Base-by-base conservation (phyloP, 2,888 invertebrate species). In the Pyrrhia umbra region DNA sequence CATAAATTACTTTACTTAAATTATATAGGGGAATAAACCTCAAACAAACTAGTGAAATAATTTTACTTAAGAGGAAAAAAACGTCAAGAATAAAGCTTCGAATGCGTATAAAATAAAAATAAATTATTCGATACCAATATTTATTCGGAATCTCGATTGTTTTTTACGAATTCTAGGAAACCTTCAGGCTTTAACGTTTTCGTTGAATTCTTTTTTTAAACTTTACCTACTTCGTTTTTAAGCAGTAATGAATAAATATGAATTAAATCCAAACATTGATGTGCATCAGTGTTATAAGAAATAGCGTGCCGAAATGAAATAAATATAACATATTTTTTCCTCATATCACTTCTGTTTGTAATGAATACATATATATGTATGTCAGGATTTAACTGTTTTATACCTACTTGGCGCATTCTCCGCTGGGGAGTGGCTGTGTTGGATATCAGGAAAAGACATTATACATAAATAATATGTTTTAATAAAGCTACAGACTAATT, bases 381-480 rank as follows among this genome's bases (percentile, higher is more conserved):
- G 9, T 10, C 16, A 47, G 15, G 20, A 50, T 15, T 42, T 49
- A 21, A 45, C 9, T 10, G 21, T 39, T 57, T 45, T 37, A 27
- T 16, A 42, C 34, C 34, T 15, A 16, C 10, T n/a, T n/a, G n/a
- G 30, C 25, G 39, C 42, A 59, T 70, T 70, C 52, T 59, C n/a
- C 16, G 16, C 37, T 42, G 37, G 45, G 43, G 68, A 46, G 49
- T 40, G 59, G 27, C 46, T 45, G 27, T 40, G 10, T 40, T 25
- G 21, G 21, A 39, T 72, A 72, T 25, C 49, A 68, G 74, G 74
- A 70, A 67, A 69, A 70, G 6, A 10, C 46, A 55, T 40, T 16
- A 27, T 52, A 30, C 42, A 39, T 54, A 54, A 37, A 45, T 59
- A 52, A 27, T 30, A 51, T 16, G 13, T 45, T 18, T 13, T 49